Evolutionary conservation across 2,113 vertebrate species (phyloP).

Genomic region (Willisornis vidua): DNA sequence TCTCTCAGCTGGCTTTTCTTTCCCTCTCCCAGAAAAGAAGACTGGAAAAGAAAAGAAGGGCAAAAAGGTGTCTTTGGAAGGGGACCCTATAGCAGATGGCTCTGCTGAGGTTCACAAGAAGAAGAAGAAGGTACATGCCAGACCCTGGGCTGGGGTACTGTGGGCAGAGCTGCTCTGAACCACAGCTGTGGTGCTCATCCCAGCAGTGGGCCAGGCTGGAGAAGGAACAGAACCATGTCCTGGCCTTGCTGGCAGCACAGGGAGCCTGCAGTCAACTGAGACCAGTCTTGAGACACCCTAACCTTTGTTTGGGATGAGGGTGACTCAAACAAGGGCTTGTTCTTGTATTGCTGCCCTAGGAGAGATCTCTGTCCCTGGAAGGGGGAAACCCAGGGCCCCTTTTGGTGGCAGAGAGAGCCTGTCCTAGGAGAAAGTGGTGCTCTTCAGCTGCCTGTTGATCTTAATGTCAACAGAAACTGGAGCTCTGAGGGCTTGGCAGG

Average conservation of each 20-base stretch:
- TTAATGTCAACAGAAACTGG: background rate
- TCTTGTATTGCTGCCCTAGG: background rate
- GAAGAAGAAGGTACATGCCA: conserved; percentile 70
- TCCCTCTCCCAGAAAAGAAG: conserved; percentile 60
- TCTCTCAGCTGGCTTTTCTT: background rate
- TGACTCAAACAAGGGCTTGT: background rate
- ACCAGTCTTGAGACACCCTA: background rate
- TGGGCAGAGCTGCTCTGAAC: background rate
- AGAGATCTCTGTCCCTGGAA: background rate
- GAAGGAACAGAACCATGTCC: background rate
- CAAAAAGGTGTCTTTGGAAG: conserved; percentile 61
- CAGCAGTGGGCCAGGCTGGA: background rate
- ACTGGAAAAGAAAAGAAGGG: conserved; percentile 68
- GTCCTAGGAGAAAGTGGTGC: background rate
- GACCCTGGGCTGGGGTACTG: background rate
- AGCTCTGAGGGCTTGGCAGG: background rate
- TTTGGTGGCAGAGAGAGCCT: background rate
- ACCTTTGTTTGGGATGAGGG: background rate
- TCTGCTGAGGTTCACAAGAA: conserved; percentile 66
- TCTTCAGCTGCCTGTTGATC: background rate
- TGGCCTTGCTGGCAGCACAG: background rate
- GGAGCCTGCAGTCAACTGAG: background rate
- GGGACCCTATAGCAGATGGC: background rate
- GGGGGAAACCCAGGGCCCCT: background rate
- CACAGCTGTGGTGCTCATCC: rapidly evolving